Evolutionary conservation across 2,797 vertebrate genomes (phyloP), one percentile per base, ranked within the genome.

Genomic region (Clarias laeviceps): DNA sequence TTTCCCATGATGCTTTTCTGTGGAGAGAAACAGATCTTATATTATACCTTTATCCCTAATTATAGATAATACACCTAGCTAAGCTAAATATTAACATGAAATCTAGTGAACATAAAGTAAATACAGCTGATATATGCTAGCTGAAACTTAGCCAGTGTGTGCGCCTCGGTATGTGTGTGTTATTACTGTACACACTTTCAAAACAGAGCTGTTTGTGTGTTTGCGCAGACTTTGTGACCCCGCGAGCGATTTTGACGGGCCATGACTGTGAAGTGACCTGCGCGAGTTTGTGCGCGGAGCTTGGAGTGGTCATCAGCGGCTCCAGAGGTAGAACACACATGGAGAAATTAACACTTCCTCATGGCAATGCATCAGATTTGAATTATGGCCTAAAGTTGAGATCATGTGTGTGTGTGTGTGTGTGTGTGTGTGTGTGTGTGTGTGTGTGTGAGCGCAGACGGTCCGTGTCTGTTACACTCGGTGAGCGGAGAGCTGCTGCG

Each of bases 401-500:
- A 74, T 12, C 86, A 6, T 85, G 37, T 37, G 83, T 64, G 56
- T 79, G 24, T 64, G 79, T 82, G n/a, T 73, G 0, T 86, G 12
- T 84, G 37, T 29, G 84, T 50, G 8, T 85, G 37, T 37, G 83
- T 64, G 56, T 79, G 24, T 64, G 79, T 82, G n/a, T 73, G 0
- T 86, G 12, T 84, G 37, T 29, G 84, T 50, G 17, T 88, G 22
- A 82, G 2, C 78, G 61, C 89, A 99, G 98, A 98, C 95, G 98
- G 98, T 89, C 97, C 97, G 37, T 99, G 98, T 92, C 95, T 99
- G 94, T 96, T 99, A 96, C 98, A 99, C 95, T 99, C 98, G 92
- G 99, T 99, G 97, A 99, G 98, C 93, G 98, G 98, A 90, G 98
- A 99, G 95, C 95, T 99, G 80, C 92, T 99, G 91, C 96, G 97